Conservation (phyloP, 1,140 invertebrate genomes). For the Oncopeltus fasciatus region DNA sequence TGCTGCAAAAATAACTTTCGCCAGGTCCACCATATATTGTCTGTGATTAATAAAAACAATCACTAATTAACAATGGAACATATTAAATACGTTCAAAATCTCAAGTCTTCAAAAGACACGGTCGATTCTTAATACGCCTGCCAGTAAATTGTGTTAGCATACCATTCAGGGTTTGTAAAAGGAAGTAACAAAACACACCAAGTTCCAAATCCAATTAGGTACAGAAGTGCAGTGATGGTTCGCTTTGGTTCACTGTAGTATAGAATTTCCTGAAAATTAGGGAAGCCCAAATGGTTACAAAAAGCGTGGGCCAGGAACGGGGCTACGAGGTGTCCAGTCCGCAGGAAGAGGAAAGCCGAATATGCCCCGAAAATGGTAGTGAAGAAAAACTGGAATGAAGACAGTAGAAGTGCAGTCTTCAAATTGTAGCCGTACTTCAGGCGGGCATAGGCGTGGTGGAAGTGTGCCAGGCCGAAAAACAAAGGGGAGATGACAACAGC, state of each 20-base stretch:
- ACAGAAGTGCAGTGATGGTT: conserved; percentile 47
- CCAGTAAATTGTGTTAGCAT: conserved; percentile 27
- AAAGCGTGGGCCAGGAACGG: conserved; percentile 83
- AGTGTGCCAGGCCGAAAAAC: conserved; percentile 85
- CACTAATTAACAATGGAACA: no score
- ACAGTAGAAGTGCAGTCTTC: conserved; percentile 48
- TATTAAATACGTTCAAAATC: no score
- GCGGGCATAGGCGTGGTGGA: conserved; percentile 79
- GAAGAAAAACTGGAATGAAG: conserved; percentile 77
- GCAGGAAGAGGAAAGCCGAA: conserved; percentile 73
- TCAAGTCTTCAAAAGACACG: no score
- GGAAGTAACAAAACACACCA: conserved; percentile 68
- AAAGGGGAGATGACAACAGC: conserved; percentile 75
- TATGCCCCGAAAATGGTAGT: conserved; percentile 89
- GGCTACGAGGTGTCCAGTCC: conserved; percentile 73
- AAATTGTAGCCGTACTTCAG: conserved; percentile 51
- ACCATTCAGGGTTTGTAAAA: conserved; percentile 61
- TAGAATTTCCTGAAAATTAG: conserved; percentile 65
- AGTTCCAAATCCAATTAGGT: conserved; percentile 54
- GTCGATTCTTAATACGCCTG: no score
- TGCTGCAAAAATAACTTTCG: no score
- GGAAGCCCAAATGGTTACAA: conserved; percentile 93
- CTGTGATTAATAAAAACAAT: no score
- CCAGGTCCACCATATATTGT: no score
- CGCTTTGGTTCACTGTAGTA: conserved; percentile 47